Base-by-base conservation (phyloP, 2,888 invertebrate species). In the Tortricodes alternella region DNA sequence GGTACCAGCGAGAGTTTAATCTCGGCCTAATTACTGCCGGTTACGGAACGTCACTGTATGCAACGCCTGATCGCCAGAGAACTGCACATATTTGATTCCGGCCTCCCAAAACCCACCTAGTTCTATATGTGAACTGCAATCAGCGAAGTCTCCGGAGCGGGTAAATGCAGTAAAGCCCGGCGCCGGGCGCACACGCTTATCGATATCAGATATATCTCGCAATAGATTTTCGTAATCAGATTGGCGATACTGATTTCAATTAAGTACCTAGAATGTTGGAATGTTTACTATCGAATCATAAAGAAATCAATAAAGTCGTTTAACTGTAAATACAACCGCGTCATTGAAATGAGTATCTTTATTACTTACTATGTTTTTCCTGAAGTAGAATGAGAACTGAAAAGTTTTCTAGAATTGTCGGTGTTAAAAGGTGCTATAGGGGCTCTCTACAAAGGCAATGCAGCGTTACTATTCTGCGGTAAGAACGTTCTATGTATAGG, bases 11-110 rank as follows among this genome's bases (percentile, higher is more conserved):
- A 80, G 29, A 11, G 29, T 82, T 83, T 79, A 83, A 82, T 86
- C 77, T 74, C 65, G 71, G 69, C 29, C 72, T 86, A 84, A 86
- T 87, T 84, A 78, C 79, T 70, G 66, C 63, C 70, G 70, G 73
- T 74, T 67, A 63, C 73, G 72, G 73, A 65, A 70, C 73, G 68
- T 73, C 72, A 64, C 66, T 60, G 59, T 61, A 62, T 65, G 60
- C 67, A 61, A 65, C 53, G 44, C 57, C 67, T 62, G 65, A 61
- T 65, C 53, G 44, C 57, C 67, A 62, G 65, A 67, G 65, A 68
- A 74, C 73, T 69, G 62, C 66, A 71, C 71, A 73, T 67, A 67
- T 63, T 62, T 66, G 67, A 79, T 77, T 70, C 66, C 73, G 74
- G 73, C 66, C 68, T 70, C 63, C 62, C 50, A 52, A 60, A 46